Evolutionary conservation across 2,113 vertebrate species (phyloP).

Genomic region (Trachemys scripta): DNA sequence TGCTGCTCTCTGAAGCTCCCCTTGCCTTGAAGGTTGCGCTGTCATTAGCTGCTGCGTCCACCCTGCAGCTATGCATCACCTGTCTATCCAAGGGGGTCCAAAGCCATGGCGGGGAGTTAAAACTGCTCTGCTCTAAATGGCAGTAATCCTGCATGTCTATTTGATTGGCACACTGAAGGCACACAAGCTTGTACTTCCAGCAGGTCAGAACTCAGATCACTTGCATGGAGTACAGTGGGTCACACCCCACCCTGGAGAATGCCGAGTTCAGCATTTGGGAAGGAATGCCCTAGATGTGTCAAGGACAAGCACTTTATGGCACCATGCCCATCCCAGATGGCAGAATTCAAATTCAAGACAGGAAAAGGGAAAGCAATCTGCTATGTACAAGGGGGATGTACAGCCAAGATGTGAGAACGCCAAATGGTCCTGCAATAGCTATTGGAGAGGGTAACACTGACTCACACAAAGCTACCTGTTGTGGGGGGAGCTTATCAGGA

Average conservation of each 20-base stretch:
- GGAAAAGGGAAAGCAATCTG: background rate
- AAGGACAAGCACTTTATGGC: accelerated
- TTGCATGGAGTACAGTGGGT: background rate
- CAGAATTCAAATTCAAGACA: background rate
- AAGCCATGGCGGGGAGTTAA: background rate
- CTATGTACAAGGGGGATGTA: accelerated
- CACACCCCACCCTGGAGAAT: background rate
- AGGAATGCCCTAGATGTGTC: accelerated
- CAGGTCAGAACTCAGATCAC: background rate
- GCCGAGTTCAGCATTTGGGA: accelerated
- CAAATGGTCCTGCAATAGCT: background rate
- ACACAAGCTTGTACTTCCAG: background rate
- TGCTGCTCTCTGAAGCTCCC: background rate
- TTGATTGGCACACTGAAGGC: background rate
- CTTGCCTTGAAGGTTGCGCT: background rate
- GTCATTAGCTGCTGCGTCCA: background rate
- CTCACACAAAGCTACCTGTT: accelerated
- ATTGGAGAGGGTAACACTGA: background rate
- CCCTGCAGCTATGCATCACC: accelerated
- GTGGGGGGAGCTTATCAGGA: background rate
- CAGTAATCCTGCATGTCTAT: accelerated
- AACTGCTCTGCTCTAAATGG: accelerated
- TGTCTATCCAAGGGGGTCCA: accelerated
- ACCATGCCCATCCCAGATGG: background rate
- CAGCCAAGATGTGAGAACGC: no score